Evolutionary conservation across 2,113 vertebrate species (phyloP), one percentile per base, ranked within the genome.

Genomic region (Serinus canaria): DNA sequence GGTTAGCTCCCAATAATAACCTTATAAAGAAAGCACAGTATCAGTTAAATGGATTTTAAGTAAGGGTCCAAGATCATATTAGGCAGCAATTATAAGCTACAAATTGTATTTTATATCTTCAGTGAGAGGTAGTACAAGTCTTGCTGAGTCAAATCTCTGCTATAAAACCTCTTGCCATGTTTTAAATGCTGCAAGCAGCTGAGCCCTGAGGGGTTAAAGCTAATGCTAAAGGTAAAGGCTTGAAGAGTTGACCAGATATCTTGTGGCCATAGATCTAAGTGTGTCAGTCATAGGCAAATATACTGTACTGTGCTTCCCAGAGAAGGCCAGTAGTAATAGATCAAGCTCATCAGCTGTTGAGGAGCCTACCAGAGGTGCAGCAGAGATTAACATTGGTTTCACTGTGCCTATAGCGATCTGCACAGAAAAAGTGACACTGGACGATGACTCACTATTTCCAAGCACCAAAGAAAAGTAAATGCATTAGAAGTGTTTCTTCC

Each of bases 11-110:
- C 91, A 96, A 96, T 73, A 94, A 95, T 94, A 58, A 96, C 74
- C 82, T 74, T 95, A 89, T 87, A 96, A 95, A 88, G 95, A 91
- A 93, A 96, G 92, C 95, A 82, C 87, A 53, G 67, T 96, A 97
- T 96, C 93, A 94, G 95, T 92, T 83, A 96, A 94, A 96, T 81
- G 66, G 89, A 76, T 59, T 97, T 96, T 93, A 94, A 96, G 94
- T 90, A 94, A 95, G 93, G 92, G 86, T 97, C 92, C 86, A 96
- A 97, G 83, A 96, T 92, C 93, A 91, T 77, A 94, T 93, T 93
- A 93, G 52, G 60, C 76, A 94, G 90, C 90, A 95, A 96, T 94
- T 96, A 92, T 77, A 92, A 63, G 89, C 89, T 89, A 95, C 62
- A 97, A 96, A 95, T 91, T 86, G 73, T 90, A 83, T 91, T 96